Base-by-base conservation (phyloP, 1,140 invertebrate species). In the Centruroides sculpturatus region DNA sequence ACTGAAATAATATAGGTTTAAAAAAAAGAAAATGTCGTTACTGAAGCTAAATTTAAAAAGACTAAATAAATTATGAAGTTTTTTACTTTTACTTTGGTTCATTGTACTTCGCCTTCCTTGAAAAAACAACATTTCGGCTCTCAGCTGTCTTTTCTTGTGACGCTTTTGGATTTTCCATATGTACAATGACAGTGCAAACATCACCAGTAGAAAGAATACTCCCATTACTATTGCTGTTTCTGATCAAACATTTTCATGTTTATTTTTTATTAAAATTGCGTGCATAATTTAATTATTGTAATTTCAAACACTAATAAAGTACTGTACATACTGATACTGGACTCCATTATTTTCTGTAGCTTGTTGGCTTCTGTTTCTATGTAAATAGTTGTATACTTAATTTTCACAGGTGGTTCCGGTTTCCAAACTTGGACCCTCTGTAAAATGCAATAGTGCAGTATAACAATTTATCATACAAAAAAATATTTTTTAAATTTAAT, bases 61-160 rank as follows among this genome's bases (percentile, higher is more conserved):
- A 53, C 54, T 13, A 63, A 62, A 34, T 56, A 61, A 35, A 63
- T 53, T n/a, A 52, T 59, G 41, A 57, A 62, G n/a, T 59, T 34
- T 7, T 52, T 55, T 55, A 57, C 62, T 49, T 63, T 60, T 59
- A 61, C 57, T 8, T 63, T 66, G 11, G 50, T 35, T 23, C 8
- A 10, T 50, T 59, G 47, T 23, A 23, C 47, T 5, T 48, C 46
- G 41, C 13, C 47, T 23, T n/a, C 46, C 51, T 36, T 67, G 57
- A 49, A 66, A 67, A 57, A 63, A 67, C 13, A 59, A 60, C 9
- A 63, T 66, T 41, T 67, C 66, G 7, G 47, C 57, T 59, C 55
- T 49, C 36, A 67, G 64, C 59, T 67, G 59, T 7, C 47, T 49
- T 10, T 56, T 10, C 12, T 60, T 56, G 52, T 67, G 59, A 8